phyloP scores from a whole-genome alignment of 2,113 vertebrate genomes.

The Aphyosemion australe region DNA sequence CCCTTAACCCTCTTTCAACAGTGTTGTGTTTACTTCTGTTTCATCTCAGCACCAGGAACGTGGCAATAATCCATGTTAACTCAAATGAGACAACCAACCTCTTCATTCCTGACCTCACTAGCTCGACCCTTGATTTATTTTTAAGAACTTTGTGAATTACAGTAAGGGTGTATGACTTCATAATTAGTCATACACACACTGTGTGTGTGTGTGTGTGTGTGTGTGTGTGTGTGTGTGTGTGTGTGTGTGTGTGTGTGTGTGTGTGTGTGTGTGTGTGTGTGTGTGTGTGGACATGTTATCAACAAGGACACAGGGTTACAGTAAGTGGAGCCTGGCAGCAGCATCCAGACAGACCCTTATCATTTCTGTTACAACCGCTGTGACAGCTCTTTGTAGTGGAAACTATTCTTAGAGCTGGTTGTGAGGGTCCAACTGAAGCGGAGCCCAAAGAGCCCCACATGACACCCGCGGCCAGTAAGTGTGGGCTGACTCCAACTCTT shows the following conservation, averaged over 20 bases:
- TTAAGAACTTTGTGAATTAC: too few relatives aligned
- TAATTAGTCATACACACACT: too few relatives aligned
- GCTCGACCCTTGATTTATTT: too few relatives aligned
- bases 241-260: background rate
- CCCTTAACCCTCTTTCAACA: too few relatives aligned
- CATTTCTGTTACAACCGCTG: constrained; percentile 41
- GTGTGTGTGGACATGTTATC: constrained; percentile 4
- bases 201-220: background rate
- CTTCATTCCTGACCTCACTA: background rate
- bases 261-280: background rate
- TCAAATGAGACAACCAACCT: background rate
- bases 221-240: constrained; percentile 1
- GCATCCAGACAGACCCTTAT: constrained; percentile 36
- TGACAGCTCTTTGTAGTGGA: constrained; percentile 63
- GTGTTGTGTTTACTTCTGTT: background rate
- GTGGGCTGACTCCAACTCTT: constrained; percentile 18
- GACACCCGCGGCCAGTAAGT: constrained; percentile 10
- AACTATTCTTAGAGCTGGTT: constrained; percentile 62
- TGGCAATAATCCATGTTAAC: background rate
- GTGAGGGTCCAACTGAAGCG: constrained; percentile 9
- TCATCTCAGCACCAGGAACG: too few relatives aligned
- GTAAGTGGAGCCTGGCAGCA: constrained; percentile 40
- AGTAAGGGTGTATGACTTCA: too few relatives aligned
- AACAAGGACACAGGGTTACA: constrained; percentile 15
- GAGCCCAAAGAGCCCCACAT: constrained; percentile 2